These are phyloP conservation scores for Verasper variegatus DNA, from an alignment of 2,113 vertebrate genomes.

Conservation along the genomic window DNA sequence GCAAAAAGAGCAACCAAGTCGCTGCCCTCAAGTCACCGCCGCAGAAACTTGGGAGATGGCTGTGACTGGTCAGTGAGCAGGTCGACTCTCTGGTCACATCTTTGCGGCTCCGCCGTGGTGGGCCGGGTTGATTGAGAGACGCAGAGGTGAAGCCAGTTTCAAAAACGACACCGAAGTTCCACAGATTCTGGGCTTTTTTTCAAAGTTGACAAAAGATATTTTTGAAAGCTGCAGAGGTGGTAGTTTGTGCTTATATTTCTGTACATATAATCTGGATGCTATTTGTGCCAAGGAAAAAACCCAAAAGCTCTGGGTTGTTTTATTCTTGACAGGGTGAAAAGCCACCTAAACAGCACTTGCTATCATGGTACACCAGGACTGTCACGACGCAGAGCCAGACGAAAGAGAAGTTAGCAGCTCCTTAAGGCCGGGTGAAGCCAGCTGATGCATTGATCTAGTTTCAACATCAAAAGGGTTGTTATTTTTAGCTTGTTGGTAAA, in stretches of 20 bases:
- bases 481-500: conserved; percentile 70
- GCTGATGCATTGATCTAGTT: conserved; percentile 67
- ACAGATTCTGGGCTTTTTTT: neutral
- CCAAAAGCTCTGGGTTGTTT: conserved; percentile 43
- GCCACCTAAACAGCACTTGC: conserved; percentile 30
- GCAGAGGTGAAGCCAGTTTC: conserved; percentile 35
- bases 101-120: neutral
- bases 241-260: conserved; percentile 64
- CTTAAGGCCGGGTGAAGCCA: conserved; percentile 48
- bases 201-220: conserved; percentile 27
- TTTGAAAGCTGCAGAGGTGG: conserved; percentile 50
- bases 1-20: conserved; percentile 50
- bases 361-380: conserved; percentile 22
- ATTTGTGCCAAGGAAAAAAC: conserved; percentile 28
- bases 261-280: conserved; percentile 41
- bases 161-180: conserved; percentile 6
- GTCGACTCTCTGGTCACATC: conserved; percentile 43
- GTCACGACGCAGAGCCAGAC: conserved; percentile 7
- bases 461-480: conserved; percentile 63
- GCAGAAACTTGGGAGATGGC: conserved; percentile 36
- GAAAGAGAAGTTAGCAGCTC: conserved; percentile 34
- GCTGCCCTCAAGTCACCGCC: conserved; percentile 25
- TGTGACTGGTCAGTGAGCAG: conserved; percentile 43
- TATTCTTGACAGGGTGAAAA: conserved; percentile 39
- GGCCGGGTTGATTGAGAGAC: conserved; percentile 29